Evolutionary conservation across 2,113 vertebrate species (phyloP), one percentile per base, ranked within the genome.

Genomic region (Aptenodytes patagonicus): DNA sequence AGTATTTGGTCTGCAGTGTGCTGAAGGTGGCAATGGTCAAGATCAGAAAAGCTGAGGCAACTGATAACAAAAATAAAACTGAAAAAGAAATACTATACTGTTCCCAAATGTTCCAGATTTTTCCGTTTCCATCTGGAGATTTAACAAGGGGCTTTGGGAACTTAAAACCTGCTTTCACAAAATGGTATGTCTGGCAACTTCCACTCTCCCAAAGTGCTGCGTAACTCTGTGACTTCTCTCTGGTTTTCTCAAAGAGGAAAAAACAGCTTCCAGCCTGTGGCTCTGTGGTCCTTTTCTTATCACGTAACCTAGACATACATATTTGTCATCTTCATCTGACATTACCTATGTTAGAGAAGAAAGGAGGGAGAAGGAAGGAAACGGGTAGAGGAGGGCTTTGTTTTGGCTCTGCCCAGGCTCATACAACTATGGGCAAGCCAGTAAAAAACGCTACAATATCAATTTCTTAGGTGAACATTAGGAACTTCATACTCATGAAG

Each of bases 301-400:
- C 44, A 20, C 3, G 0, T 34, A 46, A 47, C 13, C 6, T 36
- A 21, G 16, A 44, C 14, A 61, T 0, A 46, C 2, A 3, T 10
- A 11, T 18, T 29, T 69, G 19, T 47, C 44, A 18, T 83, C 60
- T 64, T 73, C 1, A 0, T 58, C 40, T 76, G n/a, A 44, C 22
- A 7, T 34, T 38, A 29, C 15, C 7, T 9, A 2, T 24, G 3
- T 44, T 51, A 57, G 29, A 72, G 25, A 85, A 68, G 19, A 36
- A 49, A 10, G 21, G 34, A n/a, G 32, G 24, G 13, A 66, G 34
- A 55, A 55, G 13, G 32, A 87, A 38, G 26, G 22, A 51, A 84
- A 40, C 4, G 2, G 11, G 16, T 71, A 36, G 38, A 38, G 47
- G 11, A 49, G 8, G 9, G 25, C 21, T 64, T 68, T 66, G 24